Evolutionary conservation across 2,113 vertebrate genomes (phyloP).

Genomic region (Rhineura floridana): DNA sequence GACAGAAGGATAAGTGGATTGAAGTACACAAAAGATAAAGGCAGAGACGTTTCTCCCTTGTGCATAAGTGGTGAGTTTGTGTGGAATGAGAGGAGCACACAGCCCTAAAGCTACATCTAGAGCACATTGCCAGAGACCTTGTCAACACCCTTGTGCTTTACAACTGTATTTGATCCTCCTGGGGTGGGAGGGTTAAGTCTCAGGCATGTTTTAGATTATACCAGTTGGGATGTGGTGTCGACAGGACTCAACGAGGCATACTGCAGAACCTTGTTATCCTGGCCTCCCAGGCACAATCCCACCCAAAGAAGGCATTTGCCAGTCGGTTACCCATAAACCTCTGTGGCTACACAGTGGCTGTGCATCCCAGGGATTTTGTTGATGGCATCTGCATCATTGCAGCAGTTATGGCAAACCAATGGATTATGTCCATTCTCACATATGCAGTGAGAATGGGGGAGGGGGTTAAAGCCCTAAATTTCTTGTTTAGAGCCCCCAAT

Average conservation of each 20-base stretch:
- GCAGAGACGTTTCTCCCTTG: background rate
- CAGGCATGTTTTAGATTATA: slow-evolving; percentile 67
- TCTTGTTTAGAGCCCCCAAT: background rate
- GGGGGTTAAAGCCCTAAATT: background rate
- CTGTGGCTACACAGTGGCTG: background rate
- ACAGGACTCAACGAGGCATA: slow-evolving; percentile 59
- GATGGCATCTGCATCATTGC: background rate
- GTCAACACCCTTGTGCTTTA: slow-evolving; percentile 66
- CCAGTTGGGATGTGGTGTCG: slow-evolving; percentile 56
- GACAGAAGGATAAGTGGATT: background rate
- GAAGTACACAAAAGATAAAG: background rate
- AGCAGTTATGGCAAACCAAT: background rate
- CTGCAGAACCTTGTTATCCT: slow-evolving; percentile 27
- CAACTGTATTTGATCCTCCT: slow-evolving; percentile 64
- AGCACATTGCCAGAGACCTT: slow-evolving; percentile 53
- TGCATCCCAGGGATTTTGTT: background rate
- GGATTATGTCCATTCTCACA: background rate
- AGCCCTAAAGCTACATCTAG: slow-evolving; percentile 55
- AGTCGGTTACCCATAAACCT: background rate
- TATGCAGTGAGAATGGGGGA: background rate
- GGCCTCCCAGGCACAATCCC: slow-evolving; percentile 6
- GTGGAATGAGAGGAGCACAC: slow-evolving; percentile 37
- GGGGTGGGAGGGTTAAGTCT: slow-evolving; percentile 43
- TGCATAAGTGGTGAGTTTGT: background rate
- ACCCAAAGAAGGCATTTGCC: slow-evolving; percentile 16